A percentile compares a stretch with the other conserved stretches of the same genome.
phyloP scores from a whole-genome alignment of 2,797 vertebrate species.

The Cheracebus regulus region DNA sequence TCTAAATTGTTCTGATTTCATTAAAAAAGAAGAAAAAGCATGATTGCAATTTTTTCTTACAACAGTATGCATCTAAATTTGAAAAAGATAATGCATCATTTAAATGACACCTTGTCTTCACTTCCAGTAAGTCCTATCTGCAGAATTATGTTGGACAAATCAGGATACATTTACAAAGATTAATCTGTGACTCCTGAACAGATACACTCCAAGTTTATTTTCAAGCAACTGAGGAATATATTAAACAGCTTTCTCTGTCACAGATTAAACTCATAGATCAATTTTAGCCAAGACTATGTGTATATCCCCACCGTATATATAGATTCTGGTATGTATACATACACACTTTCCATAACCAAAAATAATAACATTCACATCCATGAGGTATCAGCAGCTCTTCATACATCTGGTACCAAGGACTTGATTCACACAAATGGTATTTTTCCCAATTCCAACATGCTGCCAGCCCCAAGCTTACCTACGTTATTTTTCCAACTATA shows the following conservation, averaged over 20 bases:
- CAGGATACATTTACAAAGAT: background rate
- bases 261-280: background rate
- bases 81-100: background rate
- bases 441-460: background rate
- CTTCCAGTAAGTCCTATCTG: background rate
- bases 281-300: background rate
- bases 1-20: background rate
- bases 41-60: background rate
- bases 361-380: slow-evolving; percentile 70
- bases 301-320: background rate
- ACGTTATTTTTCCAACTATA: background rate
- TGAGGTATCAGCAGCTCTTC: slow-evolving; percentile 77
- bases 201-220: background rate
- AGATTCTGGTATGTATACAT: background rate
- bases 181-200: background rate
- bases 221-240: background rate
- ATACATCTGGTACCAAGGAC: slow-evolving; percentile 42
- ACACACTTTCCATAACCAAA: slow-evolving; percentile 19
- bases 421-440: slow-evolving; percentile 32
- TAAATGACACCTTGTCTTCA: background rate
- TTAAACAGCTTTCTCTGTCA: background rate
- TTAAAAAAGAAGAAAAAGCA: background rate
- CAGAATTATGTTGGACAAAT: background rate
- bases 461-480: background rate
- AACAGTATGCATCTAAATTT: background rate